phyloP scores from a whole-genome alignment of 1,140 invertebrate genomes.

The Contarinia nasturtii region DNA sequence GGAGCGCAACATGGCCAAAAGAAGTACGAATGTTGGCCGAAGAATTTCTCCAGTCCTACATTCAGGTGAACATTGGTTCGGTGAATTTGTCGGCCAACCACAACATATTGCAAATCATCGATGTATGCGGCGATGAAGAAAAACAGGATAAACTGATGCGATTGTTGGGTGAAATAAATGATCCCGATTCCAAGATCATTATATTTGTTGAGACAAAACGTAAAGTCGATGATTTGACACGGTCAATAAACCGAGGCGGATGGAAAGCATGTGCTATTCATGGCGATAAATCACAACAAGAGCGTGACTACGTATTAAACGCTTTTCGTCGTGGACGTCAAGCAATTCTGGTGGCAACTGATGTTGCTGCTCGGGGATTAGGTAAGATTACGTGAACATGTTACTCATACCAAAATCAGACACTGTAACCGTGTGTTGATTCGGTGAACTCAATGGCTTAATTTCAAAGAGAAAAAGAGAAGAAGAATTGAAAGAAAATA shows the following conservation, averaged over 20 bases:
- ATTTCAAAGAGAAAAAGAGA: too few species aligned
- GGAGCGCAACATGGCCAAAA: conserved; percentile 97
- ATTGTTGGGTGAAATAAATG: conserved; percentile 70
- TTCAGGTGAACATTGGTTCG: conserved; percentile 90
- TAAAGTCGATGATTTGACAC: conserved; percentile 85
- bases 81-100: conserved; percentile 85
- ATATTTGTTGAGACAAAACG: conserved; percentile 97
- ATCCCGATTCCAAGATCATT: conserved; percentile 72
- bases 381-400: not conserved
- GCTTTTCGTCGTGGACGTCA: conserved; percentile 85
- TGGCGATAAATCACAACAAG: conserved; percentile 83
- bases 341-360: conserved; percentile 90
- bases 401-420: too few species aligned
- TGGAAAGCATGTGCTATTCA: conserved; percentile 60
- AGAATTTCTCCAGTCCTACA: conserved; percentile 78
- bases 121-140: conserved; percentile 79
- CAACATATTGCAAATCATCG: conserved; percentile 89
- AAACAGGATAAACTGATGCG: conserved; percentile 75
- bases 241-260: conserved; percentile 79
- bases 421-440: too few species aligned
- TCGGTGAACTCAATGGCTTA: too few species aligned
- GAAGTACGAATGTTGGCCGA: conserved; percentile 84
- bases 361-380: conserved; percentile 86
- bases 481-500: too few species aligned
- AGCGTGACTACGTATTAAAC: conserved; percentile 86